A percentile compares a stretch with the other conserved stretches of the same genome.
These are phyloP conservation scores for Microcebus griseorufus DNA, from an alignment of 2,113 vertebrate genomes.

Conservation along the genomic window DNA sequence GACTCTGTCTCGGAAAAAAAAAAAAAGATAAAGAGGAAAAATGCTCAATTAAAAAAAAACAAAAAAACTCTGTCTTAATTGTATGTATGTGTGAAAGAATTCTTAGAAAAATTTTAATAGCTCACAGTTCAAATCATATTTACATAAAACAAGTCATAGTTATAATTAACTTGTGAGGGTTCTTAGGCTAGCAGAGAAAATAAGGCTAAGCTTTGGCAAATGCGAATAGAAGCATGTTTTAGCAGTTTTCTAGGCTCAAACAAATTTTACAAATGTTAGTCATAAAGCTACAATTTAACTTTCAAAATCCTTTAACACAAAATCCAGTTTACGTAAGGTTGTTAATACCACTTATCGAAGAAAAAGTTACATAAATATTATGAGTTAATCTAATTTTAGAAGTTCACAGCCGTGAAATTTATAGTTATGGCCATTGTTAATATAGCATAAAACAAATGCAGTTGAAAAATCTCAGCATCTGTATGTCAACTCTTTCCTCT, in stretches of 20 bases:
- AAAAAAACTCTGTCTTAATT: not conserved
- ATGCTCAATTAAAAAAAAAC: slow-evolving; percentile 6
- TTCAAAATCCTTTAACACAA: slow-evolving; percentile 27
- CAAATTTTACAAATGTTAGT: slow-evolving; percentile 34
- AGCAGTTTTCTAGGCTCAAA: slow-evolving; percentile 45
- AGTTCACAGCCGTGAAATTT: slow-evolving; percentile 28
- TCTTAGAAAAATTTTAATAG: slow-evolving; percentile 26
- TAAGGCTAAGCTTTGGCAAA: slow-evolving; percentile 24
- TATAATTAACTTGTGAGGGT: not conserved
- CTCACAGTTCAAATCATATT: not conserved
- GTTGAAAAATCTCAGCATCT: not conserved
- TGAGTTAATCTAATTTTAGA: slow-evolving; percentile 41
- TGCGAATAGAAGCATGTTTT: not conserved
- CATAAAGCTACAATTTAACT: slow-evolving; percentile 25
- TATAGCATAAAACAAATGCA: not conserved
- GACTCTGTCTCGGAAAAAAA: too few relatives aligned
- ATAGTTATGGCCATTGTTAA: not conserved
- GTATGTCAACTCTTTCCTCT: not conserved
- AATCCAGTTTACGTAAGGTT: not conserved
- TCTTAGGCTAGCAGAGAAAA: not conserved
- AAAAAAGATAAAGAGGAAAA: not conserved
- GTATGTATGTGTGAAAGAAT: not conserved
- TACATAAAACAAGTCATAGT: slow-evolving; percentile 36
- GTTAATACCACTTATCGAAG: slow-evolving; percentile 12
- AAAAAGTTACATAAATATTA: not conserved